phyloP scores from a whole-genome alignment of 2,888 invertebrate genomes.

The Agrilus cyanescens region DNA sequence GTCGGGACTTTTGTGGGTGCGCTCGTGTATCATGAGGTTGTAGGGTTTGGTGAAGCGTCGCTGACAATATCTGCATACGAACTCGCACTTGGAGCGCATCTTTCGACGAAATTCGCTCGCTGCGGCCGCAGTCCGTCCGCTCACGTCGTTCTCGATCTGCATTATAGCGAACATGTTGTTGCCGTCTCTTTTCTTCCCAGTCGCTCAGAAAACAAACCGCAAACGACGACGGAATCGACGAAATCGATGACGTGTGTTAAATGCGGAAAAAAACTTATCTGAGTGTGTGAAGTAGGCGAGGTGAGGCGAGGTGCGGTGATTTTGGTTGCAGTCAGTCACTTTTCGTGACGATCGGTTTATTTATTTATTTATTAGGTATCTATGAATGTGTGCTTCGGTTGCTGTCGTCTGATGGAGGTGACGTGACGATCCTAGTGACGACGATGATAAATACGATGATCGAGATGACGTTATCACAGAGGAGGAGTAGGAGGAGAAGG shows the following conservation, averaged over 20 bases:
- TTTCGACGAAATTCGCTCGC: constrained; percentile 68
- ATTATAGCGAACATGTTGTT: constrained; percentile 78
- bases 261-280: too few species aligned
- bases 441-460: too few species aligned
- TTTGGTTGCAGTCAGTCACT: too few species aligned
- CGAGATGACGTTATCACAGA: too few species aligned
- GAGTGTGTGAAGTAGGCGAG: too few species aligned
- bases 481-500: too few species aligned
- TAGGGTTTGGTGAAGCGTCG: constrained; percentile 97
- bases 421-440: too few species aligned
- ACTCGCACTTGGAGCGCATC: constrained; percentile 91
- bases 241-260: constrained; percentile 1
- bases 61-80: constrained; percentile 96
- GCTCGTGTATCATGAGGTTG: constrained; percentile 96
- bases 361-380: too few species aligned
- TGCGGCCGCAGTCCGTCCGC: constrained; percentile 38
- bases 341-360: too few species aligned
- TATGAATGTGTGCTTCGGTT: too few species aligned
- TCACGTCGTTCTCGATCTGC: constrained; percentile 80
- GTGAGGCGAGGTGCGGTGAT: too few species aligned
- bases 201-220: constrained; percentile 10
- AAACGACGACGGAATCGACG: constrained; percentile 11
- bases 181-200: constrained; percentile 16
- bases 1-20: constrained; percentile 94
- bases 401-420: too few species aligned